Base-by-base conservation (phyloP, 2,888 invertebrate species). In the Thereva nobilitata region DNA sequence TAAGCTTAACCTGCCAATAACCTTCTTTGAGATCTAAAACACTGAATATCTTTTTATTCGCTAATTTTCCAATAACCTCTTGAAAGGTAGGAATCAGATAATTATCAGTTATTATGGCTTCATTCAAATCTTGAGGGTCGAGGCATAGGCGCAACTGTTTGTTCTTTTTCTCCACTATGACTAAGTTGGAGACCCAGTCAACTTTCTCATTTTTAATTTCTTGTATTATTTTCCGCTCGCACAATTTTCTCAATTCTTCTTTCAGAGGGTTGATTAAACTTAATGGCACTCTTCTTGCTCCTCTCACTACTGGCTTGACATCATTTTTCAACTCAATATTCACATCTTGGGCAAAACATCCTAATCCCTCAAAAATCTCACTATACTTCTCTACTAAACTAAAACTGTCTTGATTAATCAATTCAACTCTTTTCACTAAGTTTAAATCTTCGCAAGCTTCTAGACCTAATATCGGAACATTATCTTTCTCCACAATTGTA, bases 21-120 rank as follows among this genome's bases (percentile, higher is more conserved):
- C 68, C 68, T 35, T 66, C 42, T 47, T 70, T 68, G 12, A 70
- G 37, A 50, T 71, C 68, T 10, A 70, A 49, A 4, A 71, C 68
- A 7, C 54, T 54, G 47, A 61, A 68, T 41, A 42, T 64, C 42
- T 67, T 61, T 47, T 35, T 45, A 8, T 56, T 56, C 41, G 52
- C 8, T 40, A 70, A 42, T 41, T 66, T 65, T 9, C 47, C 12
- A 12, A 42, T 68, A 9, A 64, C 44, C 45, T 71, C 68, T 56
- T 71, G 68, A 47, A 70, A 57, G 41, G 59, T 67, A 10, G 68
- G 68, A 63, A 71, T 70, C 34, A 23, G 2, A 23, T 23, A 23
- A 2, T 23, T 23, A 23, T 23, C 23, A 2, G 23, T 23, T 2
- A 2, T 23, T 23, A 23, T 23, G 2, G 23, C 23, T 23, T 23